These are phyloP conservation scores for Megastigmus dorsalis DNA, from an alignment of 2,888 invertebrate genomes.

Conservation along the genomic window DNA sequence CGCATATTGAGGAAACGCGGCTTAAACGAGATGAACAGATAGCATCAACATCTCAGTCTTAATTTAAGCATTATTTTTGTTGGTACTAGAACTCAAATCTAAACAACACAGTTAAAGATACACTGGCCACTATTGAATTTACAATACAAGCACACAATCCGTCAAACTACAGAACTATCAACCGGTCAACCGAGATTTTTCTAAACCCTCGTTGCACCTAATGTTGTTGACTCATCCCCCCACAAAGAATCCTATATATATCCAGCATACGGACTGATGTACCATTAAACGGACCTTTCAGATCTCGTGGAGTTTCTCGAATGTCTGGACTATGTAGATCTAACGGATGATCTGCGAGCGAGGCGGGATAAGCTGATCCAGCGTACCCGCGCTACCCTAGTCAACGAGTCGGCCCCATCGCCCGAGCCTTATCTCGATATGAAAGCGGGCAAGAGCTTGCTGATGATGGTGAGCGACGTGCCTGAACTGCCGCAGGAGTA, in stretches of 20 bases:
- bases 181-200: neutral
- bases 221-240: neutral
- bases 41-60: no score
- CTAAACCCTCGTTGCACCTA: neutral
- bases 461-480: neutral
- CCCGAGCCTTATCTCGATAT: conserved; percentile 70
- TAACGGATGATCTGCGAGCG: conserved; percentile 59
- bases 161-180: no score
- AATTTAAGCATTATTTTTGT: no score
- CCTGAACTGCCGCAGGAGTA: conserved; percentile 33
- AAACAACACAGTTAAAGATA: no score
- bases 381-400: conserved; percentile 58
- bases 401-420: conserved; percentile 47
- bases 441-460: conserved; percentile 56
- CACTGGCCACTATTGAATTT: no score
- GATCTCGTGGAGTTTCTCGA: conserved; percentile 65
- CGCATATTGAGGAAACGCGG: no score
- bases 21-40: no score
- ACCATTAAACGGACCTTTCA: no score
- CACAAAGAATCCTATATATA: no score
- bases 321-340: conserved; percentile 59
- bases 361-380: conserved; percentile 60
- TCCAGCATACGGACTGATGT: no score
- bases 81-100: no score
- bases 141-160: no score